Base-by-base conservation (phyloP, 2,888 invertebrate genomes). In the Zygogramma bicolorata region DNA sequence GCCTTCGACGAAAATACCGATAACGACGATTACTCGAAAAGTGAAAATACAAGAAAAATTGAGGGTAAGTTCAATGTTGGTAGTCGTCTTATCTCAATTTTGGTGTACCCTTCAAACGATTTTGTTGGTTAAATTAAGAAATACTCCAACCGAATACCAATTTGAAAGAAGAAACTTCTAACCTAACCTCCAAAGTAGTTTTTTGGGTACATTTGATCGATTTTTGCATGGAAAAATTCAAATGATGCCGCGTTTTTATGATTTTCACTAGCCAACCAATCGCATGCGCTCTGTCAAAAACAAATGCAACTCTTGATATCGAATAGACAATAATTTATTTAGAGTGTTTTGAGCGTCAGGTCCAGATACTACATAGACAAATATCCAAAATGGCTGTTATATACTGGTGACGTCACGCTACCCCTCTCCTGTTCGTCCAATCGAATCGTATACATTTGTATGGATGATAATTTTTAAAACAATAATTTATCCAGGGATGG, bases 371-470 rank as follows among this genome's bases (percentile, higher is more conserved):
- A 71, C 74, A 76, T 78, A 75, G 75, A 73, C 75, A 68, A 77
- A 77, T 75, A 75, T 75, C 72, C 79, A 79, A 79, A 77, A 79
- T 79, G 79, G 79, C 79, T 68, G 75, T 72, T 77, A 77, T 78
- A 70, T 77, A 78, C 74, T 62, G 46, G 73, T 76, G 75, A 81
- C 80, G 80, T 80, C 75, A 80, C 75, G 49, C 65, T 67, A 40
- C 73, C 78, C 78, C 76, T 68, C 71, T 74, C 67, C 63, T 18
- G 60, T 40, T 53, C 53, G 46, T 60, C 80, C 81, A 81, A 80
- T 81, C 71, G 73, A 68, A 75, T 60, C 38, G 73, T 71, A 60
- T 49, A 70, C 70, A 74, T 73, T 77, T 66, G 61, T 68, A 74
- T 60, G 68, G 70, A 75, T 65, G 68, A 75, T 65, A 68, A 68